Evolutionary conservation across 2,113 vertebrate species (phyloP).

Genomic region (Dasyornis broadbenti): DNA sequence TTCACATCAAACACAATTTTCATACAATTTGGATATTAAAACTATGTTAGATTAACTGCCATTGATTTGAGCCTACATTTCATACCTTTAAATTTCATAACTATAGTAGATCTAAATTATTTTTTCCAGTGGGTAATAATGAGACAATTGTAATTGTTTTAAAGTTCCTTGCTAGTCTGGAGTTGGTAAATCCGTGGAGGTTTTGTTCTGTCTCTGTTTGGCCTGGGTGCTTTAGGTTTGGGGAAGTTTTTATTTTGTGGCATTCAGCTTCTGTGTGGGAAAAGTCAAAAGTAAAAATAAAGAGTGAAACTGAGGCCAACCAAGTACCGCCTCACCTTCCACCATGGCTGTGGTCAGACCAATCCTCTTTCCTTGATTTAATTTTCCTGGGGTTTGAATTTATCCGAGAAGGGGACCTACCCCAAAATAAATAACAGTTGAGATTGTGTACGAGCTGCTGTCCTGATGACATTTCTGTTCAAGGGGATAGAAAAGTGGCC

Average conservation of each 20-base stretch:
- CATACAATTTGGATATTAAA: not conserved
- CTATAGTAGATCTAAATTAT: not conserved
- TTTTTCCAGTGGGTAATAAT: not conserved
- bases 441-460: not conserved
- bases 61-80: not conserved
- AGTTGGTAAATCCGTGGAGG: not conserved
- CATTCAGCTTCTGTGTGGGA: not conserved
- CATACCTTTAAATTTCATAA: not conserved
- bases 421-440: not conserved
- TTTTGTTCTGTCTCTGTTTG: not conserved
- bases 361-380: not conserved
- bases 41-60: not conserved
- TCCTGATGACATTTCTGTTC: not conserved
- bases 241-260: not conserved
- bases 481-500: not conserved
- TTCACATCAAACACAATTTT: not conserved
- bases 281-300: not conserved
- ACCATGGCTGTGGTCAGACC: not conserved
- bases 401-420: not conserved
- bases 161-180: not conserved
- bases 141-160: not conserved
- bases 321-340: not conserved
- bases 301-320: not conserved
- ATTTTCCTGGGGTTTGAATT: not conserved
- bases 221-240: not conserved